These are phyloP conservation scores for Plemyria rubiginata DNA, from an alignment of 2,888 invertebrate genomes.

Conservation along the genomic window DNA sequence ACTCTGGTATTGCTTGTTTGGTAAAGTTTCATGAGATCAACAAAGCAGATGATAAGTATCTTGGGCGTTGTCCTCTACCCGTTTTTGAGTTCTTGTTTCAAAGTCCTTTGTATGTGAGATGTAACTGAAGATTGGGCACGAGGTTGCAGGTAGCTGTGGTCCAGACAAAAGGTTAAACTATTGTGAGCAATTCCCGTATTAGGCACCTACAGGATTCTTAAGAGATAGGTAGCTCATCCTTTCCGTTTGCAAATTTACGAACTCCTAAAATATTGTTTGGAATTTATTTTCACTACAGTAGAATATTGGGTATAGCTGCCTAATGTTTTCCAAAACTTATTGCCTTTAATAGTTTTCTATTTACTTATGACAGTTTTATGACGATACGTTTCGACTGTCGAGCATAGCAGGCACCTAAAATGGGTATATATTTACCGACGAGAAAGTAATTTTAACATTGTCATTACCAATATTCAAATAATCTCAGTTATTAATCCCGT, in stretches of 20 bases:
- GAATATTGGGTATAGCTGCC: conserved; percentile 19
- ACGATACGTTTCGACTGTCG: not conserved
- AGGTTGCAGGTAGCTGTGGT: conserved; percentile 60
- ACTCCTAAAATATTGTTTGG: not conserved
- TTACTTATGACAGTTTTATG: too few species aligned
- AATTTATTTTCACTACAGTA: too few species aligned
- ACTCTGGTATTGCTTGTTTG: not conserved
- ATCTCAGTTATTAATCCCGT: conserved; percentile 39
- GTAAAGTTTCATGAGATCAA: conserved; percentile 19
- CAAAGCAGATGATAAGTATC: conserved; percentile 42
- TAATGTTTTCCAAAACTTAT: not conserved
- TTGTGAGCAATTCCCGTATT: conserved; percentile 14
- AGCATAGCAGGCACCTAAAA: not conserved
- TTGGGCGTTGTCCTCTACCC: conserved; percentile 42
- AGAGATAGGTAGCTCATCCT: not conserved
- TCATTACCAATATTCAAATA: conserved; percentile 41
- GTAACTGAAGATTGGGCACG: conserved; percentile 60
- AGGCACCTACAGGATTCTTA: not conserved
- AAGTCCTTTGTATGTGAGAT: conserved; percentile 67
- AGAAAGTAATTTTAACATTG: conserved; percentile 24
- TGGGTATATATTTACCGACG: not conserved
- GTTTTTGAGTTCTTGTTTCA: conserved; percentile 42
- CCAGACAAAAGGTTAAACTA: conserved; percentile 39
- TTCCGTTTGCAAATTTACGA: not conserved
- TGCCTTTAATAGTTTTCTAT: conserved; percentile 1